phyloP scores from a whole-genome alignment of 2,113 vertebrate species.

The Noctilio leporinus region DNA sequence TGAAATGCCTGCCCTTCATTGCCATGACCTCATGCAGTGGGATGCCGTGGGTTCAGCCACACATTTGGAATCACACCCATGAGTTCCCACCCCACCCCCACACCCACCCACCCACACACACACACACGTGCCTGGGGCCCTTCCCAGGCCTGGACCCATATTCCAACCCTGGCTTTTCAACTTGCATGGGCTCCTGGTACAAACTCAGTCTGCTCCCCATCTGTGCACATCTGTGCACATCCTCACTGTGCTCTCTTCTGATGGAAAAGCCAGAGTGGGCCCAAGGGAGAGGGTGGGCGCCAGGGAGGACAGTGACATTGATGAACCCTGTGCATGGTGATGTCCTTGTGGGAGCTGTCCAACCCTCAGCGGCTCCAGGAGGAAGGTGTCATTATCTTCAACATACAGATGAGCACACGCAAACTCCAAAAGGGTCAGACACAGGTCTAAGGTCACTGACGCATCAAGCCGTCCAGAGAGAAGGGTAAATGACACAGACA shows the following conservation, averaged over 20 bases:
- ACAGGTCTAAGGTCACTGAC: neutral
- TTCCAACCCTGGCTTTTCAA: neutral
- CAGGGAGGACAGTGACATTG: neutral
- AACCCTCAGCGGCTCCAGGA: neutral
- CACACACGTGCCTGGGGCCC: too few species aligned
- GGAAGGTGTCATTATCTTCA: neutral
- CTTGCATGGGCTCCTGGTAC: neutral
- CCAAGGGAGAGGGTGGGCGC: neutral
- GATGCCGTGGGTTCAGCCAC: too few species aligned
- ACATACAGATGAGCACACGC: neutral
- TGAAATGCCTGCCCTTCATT: neutral
- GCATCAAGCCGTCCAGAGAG: neutral
- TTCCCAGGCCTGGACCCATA: neutral
- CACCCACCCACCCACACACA: too few species aligned
- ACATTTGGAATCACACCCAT: neutral
- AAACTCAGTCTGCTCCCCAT: neutral
- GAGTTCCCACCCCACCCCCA: neutral
- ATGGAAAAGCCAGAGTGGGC: neutral
- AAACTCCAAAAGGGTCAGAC: neutral
- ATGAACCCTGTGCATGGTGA: neutral
- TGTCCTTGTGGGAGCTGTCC: neutral
- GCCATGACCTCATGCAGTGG: neutral
- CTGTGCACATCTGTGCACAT: neutral
- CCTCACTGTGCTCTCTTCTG: fast-evolving
- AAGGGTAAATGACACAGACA: neutral